Conservation (phyloP, 1,140 invertebrate species). For the Hycleus cichorii region DNA sequence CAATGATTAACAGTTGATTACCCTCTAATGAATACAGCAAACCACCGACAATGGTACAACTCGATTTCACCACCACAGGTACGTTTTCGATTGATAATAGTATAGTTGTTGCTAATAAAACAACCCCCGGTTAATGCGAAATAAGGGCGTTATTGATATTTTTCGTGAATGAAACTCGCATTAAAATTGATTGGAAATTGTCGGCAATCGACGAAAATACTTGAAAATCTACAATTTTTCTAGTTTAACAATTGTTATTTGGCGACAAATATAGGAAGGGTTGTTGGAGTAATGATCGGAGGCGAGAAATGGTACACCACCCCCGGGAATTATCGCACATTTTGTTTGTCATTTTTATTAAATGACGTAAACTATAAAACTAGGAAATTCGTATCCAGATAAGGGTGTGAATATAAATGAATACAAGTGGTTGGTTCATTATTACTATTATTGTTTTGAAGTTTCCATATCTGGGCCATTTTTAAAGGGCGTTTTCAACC, state of each 20-base stretch:
- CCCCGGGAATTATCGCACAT: constrained; percentile 6
- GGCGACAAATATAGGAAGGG: too few species aligned
- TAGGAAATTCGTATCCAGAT: too few species aligned
- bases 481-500: constrained; percentile 5
- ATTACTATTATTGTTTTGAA: too few species aligned
- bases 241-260: too few species aligned
- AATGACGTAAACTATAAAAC: constrained; percentile 1
- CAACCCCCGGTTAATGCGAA: too few species aligned
- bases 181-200: neutral
- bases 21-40: constrained; percentile 9
- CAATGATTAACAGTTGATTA: constrained; percentile 27
- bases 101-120: constrained; percentile 5
- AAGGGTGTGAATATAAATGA: too few species aligned
- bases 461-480: neutral
- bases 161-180: constrained; percentile 11
- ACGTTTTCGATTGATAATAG: constrained; percentile 16
- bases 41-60: constrained; percentile 29
- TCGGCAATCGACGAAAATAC: too few species aligned
- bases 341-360: constrained; percentile 5
- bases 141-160: constrained; percentile 31
- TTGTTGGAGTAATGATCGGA: too few species aligned
- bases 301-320: neutral
- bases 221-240: too few species aligned
- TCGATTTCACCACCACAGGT: constrained; percentile 35
- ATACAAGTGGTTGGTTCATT: too few species aligned